These are phyloP conservation scores for Ectemnius continuus DNA, from an alignment of 2,888 invertebrate species.

Conservation along the genomic window DNA sequence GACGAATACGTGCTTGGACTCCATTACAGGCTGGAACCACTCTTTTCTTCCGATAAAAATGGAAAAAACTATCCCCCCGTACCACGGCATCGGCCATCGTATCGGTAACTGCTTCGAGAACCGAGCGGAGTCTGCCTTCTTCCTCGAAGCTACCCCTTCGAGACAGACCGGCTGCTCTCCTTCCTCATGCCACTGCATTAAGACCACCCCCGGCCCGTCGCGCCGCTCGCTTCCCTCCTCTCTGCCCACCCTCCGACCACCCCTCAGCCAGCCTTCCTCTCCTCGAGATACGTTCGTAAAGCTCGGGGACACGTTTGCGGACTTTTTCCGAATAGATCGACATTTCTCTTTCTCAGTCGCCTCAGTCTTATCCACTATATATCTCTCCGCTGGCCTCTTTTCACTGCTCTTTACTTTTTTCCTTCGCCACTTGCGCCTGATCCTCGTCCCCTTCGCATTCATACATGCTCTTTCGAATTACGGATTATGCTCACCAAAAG, in stretches of 20 bases:
- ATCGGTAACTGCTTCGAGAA: conserved; percentile 62
- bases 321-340: conserved; percentile 39
- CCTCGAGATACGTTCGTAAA: conserved; percentile 46
- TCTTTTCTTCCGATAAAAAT: conserved; percentile 69
- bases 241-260: conserved; percentile 32
- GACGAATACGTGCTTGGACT: conserved; percentile 72
- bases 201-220: background rate
- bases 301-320: conserved; percentile 44
- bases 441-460: conserved; percentile 53
- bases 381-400: conserved; percentile 9
- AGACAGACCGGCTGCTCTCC: conserved; percentile 25
- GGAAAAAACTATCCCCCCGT: conserved; percentile 61
- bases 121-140: conserved; percentile 46
- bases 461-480: conserved; percentile 10
- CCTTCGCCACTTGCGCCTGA: conserved; percentile 52
- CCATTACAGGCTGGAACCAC: conserved; percentile 66
- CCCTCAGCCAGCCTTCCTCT: conserved; percentile 13
- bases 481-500: background rate
- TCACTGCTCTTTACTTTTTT: conserved; percentile 30
- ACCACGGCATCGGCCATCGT: conserved; percentile 43
- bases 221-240: conserved; percentile 6
- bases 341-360: conserved; percentile 23
- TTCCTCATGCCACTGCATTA: conserved; percentile 3
- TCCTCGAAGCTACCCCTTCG: conserved; percentile 22
- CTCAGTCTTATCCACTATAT: conserved; percentile 16